These are phyloP conservation scores for Colaptes auratus DNA, from an alignment of 2,113 vertebrate species.

Conservation along the genomic window DNA sequence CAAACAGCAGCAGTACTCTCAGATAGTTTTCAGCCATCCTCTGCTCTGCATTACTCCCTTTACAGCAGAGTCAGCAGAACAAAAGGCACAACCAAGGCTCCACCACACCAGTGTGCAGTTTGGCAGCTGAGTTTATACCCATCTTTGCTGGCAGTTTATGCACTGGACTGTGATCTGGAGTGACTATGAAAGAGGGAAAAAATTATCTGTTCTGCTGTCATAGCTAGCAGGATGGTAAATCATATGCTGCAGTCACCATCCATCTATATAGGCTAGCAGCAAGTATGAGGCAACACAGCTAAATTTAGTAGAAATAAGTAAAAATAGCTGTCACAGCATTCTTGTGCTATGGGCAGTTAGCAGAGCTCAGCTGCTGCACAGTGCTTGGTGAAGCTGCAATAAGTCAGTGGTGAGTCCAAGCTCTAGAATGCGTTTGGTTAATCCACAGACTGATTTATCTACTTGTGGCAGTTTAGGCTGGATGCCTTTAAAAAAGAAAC, in stretches of 20 bases:
- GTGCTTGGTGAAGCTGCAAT: not conserved
- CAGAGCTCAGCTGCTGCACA: not conserved
- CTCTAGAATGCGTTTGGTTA: not conserved
- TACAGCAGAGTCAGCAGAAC: not conserved
- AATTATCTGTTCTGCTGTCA: not conserved
- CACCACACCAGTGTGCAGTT: not conserved
- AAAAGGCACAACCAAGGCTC: not conserved
- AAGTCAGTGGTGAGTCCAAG: not conserved
- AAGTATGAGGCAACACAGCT: not conserved
- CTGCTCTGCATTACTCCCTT: not conserved
- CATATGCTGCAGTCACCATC: not conserved
- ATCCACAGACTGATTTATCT: not conserved
- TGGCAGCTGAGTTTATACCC: not conserved
- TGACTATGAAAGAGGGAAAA: not conserved
- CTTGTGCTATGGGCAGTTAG: not conserved
- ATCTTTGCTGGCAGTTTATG: not conserved
- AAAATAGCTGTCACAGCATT: not conserved
- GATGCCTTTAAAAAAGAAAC: too few species aligned
- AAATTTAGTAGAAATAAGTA: conserved; percentile 19
- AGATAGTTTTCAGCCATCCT: not conserved
- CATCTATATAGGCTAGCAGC: not conserved
- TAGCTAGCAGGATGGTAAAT: not conserved
- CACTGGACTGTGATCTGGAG: not conserved
- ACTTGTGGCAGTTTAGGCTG: too few species aligned
- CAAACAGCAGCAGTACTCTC: not conserved